Conservation (phyloP, 1,140 invertebrate genomes). For the Danaus melanippus region DNA sequence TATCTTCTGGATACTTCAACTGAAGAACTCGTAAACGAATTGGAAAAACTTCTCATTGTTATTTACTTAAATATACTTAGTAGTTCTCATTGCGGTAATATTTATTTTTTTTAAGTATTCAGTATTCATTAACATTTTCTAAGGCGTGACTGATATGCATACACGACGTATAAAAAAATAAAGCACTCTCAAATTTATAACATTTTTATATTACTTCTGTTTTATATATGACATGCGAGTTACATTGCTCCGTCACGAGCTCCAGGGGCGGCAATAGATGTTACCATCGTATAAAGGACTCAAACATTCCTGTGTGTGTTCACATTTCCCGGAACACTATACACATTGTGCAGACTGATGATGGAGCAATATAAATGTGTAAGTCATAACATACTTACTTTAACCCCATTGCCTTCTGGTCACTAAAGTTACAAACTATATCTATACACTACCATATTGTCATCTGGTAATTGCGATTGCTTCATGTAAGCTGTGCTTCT, state of each 20-base stretch:
- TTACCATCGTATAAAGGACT: too few relatives aligned
- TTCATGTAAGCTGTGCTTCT: conserved; percentile 36
- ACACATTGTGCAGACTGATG: too few relatives aligned
- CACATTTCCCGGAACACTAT: too few relatives aligned
- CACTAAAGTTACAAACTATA: conserved; percentile 27
- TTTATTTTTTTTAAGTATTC: too few relatives aligned
- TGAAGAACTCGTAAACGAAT: too few relatives aligned
- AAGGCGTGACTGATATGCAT: conserved; percentile 65
- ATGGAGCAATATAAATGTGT: too few relatives aligned
- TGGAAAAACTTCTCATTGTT: too few relatives aligned
- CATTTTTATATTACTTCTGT: conserved; percentile 43
- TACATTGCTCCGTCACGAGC: conserved; percentile 14
- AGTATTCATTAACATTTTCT: conserved; percentile 10
- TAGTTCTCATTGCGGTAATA: too few relatives aligned
- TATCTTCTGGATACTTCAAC: too few relatives aligned
- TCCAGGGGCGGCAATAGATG: too few relatives aligned
- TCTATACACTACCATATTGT: conserved; percentile 47
- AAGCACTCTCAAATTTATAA: conserved; percentile 49
- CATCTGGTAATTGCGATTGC: conserved; percentile 33
- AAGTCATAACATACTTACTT: conserved; percentile 10
- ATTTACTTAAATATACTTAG: too few relatives aligned
- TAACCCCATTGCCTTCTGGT: conserved; percentile 55
- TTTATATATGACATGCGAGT: conserved; percentile 9
- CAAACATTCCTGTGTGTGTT: too few relatives aligned
- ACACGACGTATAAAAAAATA: conserved; percentile 63